phyloP scores from a whole-genome alignment of 2,888 invertebrate genomes.

The Thysanoteuthis rhombus region DNA sequence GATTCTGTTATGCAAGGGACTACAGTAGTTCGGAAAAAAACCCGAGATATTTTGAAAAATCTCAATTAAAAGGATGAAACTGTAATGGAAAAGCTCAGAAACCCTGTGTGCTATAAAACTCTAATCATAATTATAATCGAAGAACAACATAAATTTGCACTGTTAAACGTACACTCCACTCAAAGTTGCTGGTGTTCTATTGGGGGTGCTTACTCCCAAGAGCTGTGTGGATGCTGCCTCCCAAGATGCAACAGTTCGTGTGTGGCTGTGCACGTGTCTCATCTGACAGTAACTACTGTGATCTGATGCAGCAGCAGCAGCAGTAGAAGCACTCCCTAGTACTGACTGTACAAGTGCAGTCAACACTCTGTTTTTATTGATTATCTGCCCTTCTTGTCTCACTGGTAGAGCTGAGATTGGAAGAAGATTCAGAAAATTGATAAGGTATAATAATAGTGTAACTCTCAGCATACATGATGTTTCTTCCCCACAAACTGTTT shows the following conservation, averaged over 20 bases:
- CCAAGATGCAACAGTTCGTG: not conserved
- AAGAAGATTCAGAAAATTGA: not conserved
- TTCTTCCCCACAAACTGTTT: not conserved
- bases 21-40: too few species aligned
- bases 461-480: not conserved
- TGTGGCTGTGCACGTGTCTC: not conserved
- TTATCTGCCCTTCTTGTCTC: not conserved
- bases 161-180: not conserved
- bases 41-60: too few species aligned
- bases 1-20: too few species aligned
- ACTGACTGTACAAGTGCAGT: not conserved
- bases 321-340: not conserved
- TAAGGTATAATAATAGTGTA: not conserved
- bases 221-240: not conserved
- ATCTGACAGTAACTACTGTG: slow-evolving; percentile 12
- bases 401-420: not conserved
- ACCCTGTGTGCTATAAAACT: not conserved
- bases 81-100: not conserved
- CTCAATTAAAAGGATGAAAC: too few species aligned
- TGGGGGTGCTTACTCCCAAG: not conserved
- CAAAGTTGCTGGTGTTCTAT: not conserved
- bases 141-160: not conserved
- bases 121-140: not conserved
- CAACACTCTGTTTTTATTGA: not conserved
- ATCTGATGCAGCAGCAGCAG: not conserved